Evolutionary conservation across 2,113 vertebrate genomes (phyloP).

Genomic region (zebrafish (Danio rerio)): DNA sequence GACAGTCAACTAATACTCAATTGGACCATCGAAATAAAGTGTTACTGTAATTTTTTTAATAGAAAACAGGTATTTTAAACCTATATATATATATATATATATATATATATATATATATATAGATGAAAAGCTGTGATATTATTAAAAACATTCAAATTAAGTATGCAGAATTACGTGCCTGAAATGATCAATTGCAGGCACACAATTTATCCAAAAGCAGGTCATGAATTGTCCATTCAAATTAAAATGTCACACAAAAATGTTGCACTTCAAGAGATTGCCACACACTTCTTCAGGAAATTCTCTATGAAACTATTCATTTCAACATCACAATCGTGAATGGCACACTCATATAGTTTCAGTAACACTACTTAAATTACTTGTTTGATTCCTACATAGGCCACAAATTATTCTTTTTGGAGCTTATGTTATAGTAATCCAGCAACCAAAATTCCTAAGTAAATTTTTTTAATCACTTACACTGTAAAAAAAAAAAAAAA

Average conservation of each 20-base stretch:
- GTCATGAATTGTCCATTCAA: neutral
- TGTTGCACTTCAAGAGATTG: neutral
- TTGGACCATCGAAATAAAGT: too few relatives aligned
- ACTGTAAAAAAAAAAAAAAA: too few relatives aligned
- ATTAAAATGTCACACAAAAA: neutral
- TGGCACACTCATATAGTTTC: neutral
- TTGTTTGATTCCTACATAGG: neutral
- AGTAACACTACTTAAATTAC: neutral
- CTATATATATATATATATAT: too few relatives aligned
- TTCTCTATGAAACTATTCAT: neutral
- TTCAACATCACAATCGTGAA: neutral
- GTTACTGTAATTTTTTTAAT: neutral
- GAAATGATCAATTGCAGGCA: neutral
- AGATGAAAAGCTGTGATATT: too few relatives aligned
- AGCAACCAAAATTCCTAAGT: constrained; percentile 58
- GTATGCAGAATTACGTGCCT: neutral
- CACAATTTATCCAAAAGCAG: neutral
- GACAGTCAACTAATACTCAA: too few relatives aligned
- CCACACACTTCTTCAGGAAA: neutral
- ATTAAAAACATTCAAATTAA: neutral
- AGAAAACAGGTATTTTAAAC: neutral
- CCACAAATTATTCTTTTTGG: neutral
- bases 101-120: too few relatives aligned
- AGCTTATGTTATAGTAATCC: neutral
- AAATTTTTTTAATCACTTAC: constrained; percentile 64